Evolutionary conservation across 2,888 invertebrate species (phyloP).

Genomic region (Erebia palarica): DNA sequence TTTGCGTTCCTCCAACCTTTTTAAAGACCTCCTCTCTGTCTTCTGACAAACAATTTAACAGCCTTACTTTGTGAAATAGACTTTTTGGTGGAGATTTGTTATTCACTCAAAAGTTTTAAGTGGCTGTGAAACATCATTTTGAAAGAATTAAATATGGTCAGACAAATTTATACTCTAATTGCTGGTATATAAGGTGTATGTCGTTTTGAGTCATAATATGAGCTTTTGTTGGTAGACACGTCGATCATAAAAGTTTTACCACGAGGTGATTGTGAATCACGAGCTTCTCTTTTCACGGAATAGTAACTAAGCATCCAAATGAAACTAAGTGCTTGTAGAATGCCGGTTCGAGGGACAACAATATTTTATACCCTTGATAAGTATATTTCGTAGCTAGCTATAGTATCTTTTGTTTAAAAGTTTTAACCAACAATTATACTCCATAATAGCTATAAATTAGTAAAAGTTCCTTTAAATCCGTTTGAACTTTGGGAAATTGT

Average conservation of each 20-base stretch:
- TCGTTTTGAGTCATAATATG: slow-evolving; percentile 45
- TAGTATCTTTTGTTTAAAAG: not conserved
- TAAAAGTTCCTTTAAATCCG: slow-evolving; percentile 24
- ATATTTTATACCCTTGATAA: too few species aligned
- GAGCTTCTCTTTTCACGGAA: slow-evolving; percentile 15
- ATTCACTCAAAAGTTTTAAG: slow-evolving; percentile 81
- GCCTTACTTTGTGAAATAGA: slow-evolving; percentile 73
- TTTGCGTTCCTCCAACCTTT: slow-evolving; percentile 67
- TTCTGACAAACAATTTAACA: slow-evolving; percentile 76
- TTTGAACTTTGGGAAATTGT: slow-evolving; percentile 29
- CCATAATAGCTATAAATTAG: too few species aligned
- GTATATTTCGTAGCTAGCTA: too few species aligned
- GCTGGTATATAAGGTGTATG: slow-evolving; percentile 50
- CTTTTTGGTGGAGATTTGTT: slow-evolving; percentile 79
- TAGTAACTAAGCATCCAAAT: slow-evolving; percentile 8
- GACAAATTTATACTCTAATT: slow-evolving; percentile 52
- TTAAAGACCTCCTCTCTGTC: slow-evolving; percentile 67
- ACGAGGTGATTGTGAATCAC: slow-evolving; percentile 8
- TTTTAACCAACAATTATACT: not conserved
- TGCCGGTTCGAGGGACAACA: not conserved
- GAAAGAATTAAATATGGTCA: slow-evolving; percentile 71
- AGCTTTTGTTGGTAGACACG: slow-evolving; percentile 17
- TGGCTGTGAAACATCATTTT: slow-evolving; percentile 79
- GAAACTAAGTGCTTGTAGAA: not conserved
- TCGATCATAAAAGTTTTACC: slow-evolving; percentile 16